These are phyloP conservation scores for Phalloptychus januarius DNA, from an alignment of 2,797 vertebrate species.

Conservation along the genomic window DNA sequence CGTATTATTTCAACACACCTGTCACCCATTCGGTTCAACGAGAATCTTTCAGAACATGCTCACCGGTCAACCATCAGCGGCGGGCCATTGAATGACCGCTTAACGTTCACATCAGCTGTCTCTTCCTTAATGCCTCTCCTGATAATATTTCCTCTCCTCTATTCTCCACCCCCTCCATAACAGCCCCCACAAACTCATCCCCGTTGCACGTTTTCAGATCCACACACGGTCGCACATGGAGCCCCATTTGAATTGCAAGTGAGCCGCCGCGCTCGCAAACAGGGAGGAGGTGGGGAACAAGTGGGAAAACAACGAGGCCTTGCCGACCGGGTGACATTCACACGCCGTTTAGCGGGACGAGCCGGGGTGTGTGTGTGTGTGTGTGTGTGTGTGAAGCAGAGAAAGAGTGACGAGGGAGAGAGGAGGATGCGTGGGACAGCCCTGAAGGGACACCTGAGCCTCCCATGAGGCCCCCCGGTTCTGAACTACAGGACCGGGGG, in stretches of 20 bases:
- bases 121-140: constrained; percentile 38
- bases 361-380: constrained; percentile 27
- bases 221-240: constrained; percentile 61
- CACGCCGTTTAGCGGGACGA: constrained; percentile 52
- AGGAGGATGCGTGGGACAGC: constrained; percentile 26
- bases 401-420: constrained; percentile 21
- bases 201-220: constrained; percentile 59
- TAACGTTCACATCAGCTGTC: constrained; percentile 66
- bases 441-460: constrained; percentile 21
- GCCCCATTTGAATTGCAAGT: constrained; percentile 70
- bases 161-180: no score
- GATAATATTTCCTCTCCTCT: constrained; percentile 39
- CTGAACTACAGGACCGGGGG: constrained; percentile 33
- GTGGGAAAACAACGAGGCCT: constrained; percentile 37
- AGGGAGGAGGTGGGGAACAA: constrained; percentile 48
- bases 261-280: constrained; percentile 56
- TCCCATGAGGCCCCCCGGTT: no score
- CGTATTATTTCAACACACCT: neutral
- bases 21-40: neutral
- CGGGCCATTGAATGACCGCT: constrained; percentile 1
- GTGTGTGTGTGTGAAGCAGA: constrained; percentile 53
- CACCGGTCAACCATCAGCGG: neutral
- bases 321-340: constrained; percentile 65
- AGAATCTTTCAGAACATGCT: neutral
- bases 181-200: constrained; percentile 64